Percentiles rank a stretch among this genome's conserved stretches.
Evolutionary conservation across 2,888 invertebrate species (phyloP).

Genomic region (Mythimna impura): DNA sequence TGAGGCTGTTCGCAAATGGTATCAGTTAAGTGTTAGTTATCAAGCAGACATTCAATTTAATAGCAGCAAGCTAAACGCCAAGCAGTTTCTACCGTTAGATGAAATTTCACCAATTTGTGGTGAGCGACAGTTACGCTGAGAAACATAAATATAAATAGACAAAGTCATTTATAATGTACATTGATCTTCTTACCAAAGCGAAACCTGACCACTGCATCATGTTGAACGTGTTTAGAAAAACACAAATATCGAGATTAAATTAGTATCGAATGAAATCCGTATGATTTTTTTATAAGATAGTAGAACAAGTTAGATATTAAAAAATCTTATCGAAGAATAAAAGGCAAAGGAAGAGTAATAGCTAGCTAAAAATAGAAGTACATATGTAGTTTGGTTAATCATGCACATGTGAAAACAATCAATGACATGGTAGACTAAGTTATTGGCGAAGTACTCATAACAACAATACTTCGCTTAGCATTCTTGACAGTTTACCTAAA

Average conservation of each 20-base stretch:
- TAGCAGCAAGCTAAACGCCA: slow-evolving; percentile 54
- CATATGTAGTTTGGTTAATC: not conserved
- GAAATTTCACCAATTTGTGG: slow-evolving; percentile 68
- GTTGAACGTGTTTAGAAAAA: slow-evolving; percentile 20
- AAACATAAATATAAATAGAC: slow-evolving; percentile 51
- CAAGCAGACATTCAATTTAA: slow-evolving; percentile 60
- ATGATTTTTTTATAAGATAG: not conserved
- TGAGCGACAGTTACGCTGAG: slow-evolving; percentile 57
- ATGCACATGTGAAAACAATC: not conserved
- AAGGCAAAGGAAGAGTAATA: not conserved
- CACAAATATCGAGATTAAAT: slow-evolving; percentile 15
- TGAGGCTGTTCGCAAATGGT: slow-evolving; percentile 48
- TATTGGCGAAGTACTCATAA: not conserved
- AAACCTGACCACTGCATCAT: slow-evolving; percentile 23
- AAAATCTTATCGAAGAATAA: not conserved
- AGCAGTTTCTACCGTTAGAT: slow-evolving; percentile 63
- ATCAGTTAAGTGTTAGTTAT: slow-evolving; percentile 59
- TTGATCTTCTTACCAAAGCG: slow-evolving; percentile 28
- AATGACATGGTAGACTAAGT: not conserved
- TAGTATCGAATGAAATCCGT: not conserved
- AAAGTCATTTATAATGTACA: slow-evolving; percentile 43
- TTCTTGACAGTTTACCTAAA: not conserved
- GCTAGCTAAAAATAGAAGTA: too few species aligned
- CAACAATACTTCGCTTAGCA: not conserved
- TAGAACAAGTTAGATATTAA: not conserved